A percentile compares a stretch with the other conserved stretches of the same genome.
phyloP scores from a whole-genome alignment of 2,888 invertebrate species.

The Mycalesis mineus region DNA sequence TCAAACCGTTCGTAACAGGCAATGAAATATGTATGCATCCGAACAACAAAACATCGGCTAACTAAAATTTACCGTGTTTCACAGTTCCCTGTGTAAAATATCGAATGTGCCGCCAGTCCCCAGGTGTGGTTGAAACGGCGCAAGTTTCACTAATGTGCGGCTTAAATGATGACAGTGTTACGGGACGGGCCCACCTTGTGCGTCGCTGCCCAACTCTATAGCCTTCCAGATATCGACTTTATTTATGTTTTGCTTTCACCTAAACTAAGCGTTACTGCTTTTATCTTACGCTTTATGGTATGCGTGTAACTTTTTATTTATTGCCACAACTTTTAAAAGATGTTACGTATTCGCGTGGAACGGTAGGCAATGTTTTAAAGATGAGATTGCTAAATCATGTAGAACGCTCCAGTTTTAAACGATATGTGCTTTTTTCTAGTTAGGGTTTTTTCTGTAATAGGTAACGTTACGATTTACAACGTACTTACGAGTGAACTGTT shows the following conservation, averaged over 20 bases:
- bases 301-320: slow-evolving; percentile 28
- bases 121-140: slow-evolving; percentile 70
- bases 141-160: slow-evolving; percentile 75
- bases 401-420: slow-evolving; percentile 22
- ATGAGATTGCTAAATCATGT: slow-evolving; percentile 27
- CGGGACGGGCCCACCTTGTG: slow-evolving; percentile 46
- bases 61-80: slow-evolving; percentile 57
- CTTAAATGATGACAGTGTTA: slow-evolving; percentile 74
- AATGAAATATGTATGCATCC: slow-evolving; percentile 26
- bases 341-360: slow-evolving; percentile 24
- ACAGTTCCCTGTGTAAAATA: slow-evolving; percentile 62
- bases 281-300: slow-evolving; percentile 26
- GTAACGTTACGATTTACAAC: background rate
- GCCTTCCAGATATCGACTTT: slow-evolving; percentile 32
- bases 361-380: slow-evolving; percentile 28
- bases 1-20: slow-evolving; percentile 25
- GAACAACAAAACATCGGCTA: slow-evolving; percentile 31
- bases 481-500: background rate
- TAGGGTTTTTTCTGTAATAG: background rate
- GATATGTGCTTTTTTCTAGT: slow-evolving; percentile 2
- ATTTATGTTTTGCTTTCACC: slow-evolving; percentile 27
- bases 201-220: slow-evolving; percentile 30
- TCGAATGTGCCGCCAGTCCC: slow-evolving; percentile 54
- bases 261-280: slow-evolving; percentile 23
- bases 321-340: slow-evolving; percentile 26